A percentile compares a stretch with the other conserved stretches of the same genome.
phyloP scores from a whole-genome alignment of 2,888 invertebrate species.

The Meteorus cinctellus region DNA sequence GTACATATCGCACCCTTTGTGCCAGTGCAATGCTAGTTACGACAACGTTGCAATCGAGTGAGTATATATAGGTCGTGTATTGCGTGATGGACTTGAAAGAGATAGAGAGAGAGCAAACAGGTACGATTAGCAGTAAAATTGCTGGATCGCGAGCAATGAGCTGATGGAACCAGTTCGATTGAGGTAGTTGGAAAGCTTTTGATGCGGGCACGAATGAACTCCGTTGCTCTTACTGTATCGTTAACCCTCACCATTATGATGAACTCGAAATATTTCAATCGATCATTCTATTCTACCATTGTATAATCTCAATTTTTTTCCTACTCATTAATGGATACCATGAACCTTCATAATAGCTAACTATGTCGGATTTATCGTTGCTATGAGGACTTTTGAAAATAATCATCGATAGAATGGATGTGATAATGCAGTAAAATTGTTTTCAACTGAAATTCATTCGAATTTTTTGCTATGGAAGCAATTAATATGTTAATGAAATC shows the following conservation, averaged over 20 bases:
- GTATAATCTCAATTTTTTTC: background rate
- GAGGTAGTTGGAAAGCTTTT: background rate
- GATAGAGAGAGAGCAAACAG: background rate
- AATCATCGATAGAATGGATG: too few relatives aligned
- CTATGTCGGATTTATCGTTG: too few relatives aligned
- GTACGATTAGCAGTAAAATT: conserved; percentile 23
- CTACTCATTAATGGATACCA: background rate
- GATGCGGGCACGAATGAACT: background rate
- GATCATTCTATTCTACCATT: background rate
- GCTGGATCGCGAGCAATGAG: conserved; percentile 22
- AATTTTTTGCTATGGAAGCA: too few relatives aligned
- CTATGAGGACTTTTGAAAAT: too few relatives aligned
- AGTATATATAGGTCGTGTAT: background rate
- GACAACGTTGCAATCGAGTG: background rate
- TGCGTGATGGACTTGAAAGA: background rate
- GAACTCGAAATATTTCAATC: background rate
- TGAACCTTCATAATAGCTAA: too few relatives aligned
- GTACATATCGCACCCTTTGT: background rate
- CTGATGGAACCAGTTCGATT: background rate
- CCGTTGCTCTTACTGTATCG: background rate
- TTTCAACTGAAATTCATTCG: too few relatives aligned
- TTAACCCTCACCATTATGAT: background rate
- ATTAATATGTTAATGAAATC: too few relatives aligned
- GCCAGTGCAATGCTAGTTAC: background rate
- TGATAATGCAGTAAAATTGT: too few relatives aligned